Base-by-base conservation (phyloP, 2,113 vertebrate species). In the Dasypus novemcinctus region DNA sequence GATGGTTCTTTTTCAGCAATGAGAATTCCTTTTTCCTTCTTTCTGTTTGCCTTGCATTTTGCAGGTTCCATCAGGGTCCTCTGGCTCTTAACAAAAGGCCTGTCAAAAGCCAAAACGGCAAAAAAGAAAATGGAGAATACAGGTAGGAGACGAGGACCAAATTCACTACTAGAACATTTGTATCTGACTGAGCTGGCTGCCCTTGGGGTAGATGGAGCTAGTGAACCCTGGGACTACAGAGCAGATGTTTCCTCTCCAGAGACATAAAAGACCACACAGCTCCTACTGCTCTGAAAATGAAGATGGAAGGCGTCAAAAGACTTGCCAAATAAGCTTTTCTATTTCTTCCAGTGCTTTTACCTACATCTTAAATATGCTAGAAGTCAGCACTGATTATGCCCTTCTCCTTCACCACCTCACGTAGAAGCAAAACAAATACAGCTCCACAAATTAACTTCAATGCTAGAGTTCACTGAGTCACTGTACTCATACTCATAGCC, bases 21-120 rank as follows among this genome's bases (percentile, higher is more conserved):
- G 54, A 33, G 31, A 46, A 92, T 20, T 29, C 54, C 18, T 86
- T 94, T 91, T 33, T 49, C 29, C 1, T 49, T 27, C 43, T 43
- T 90, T 93, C 31, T 63, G 52, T 93, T 90, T 90, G 5, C 72
- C 14, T 61, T 93, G 18, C n/a, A 78, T 59, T 90, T 92, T 84
- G 14, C 52, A 80, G 54, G 21, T 84, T 76, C 41, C 63, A 72
- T 27, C 9, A 74, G 66, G 18, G 21, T 79, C 52, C 76, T 95
- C 52, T 72, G 88, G 38, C 54, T 78, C 13, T 78, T 27, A 54
- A 59, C 2, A 71, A 81, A 90, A 52, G 52, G 38, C 41, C 46
- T 72, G 3, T 75, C 80, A 91, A 66, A 90, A 93, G 36, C 84
- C 80, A 84, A 72, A 23, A 82, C 43, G 41, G 41, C 82, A 52